Conservation (phyloP, 2,888 invertebrate genomes). For the Drosophila anomalata region DNA sequence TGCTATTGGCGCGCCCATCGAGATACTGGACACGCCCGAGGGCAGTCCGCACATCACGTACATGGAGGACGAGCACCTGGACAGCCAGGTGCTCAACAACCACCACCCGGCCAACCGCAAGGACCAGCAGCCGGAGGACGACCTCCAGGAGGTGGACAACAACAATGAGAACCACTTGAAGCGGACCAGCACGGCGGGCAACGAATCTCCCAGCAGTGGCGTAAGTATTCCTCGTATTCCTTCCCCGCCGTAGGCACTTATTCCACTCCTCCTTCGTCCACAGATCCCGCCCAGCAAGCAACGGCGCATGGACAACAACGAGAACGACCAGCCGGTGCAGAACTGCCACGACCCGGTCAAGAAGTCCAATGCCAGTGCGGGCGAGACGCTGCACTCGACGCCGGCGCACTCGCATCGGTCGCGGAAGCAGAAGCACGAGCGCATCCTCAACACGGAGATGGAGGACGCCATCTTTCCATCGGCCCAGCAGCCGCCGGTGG, state of each 20-base stretch:
- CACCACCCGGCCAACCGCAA: constrained; percentile 56
- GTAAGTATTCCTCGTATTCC: constrained; percentile 42
- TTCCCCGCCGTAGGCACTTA: background rate
- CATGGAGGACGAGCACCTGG: constrained; percentile 50
- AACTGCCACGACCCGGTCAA: constrained; percentile 50
- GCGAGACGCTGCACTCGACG: constrained; percentile 30
- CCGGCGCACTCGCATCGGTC: constrained; percentile 67
- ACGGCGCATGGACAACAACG: constrained; percentile 74
- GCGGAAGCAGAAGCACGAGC: constrained; percentile 80
- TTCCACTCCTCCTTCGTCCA: background rate
- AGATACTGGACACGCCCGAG: constrained; percentile 82
- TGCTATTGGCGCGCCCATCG: constrained; percentile 59
- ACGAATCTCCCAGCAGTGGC: constrained; percentile 65
- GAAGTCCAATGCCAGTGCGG: constrained; percentile 29
- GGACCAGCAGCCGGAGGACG: constrained; percentile 5
- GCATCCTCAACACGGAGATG: constrained; percentile 74
- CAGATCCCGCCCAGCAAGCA: constrained; percentile 69
- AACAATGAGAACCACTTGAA: constrained; percentile 65
- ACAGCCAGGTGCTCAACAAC: constrained; percentile 48
- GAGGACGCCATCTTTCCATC: constrained; percentile 63
- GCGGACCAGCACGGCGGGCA: constrained; percentile 47
- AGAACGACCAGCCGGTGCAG: constrained; percentile 62
- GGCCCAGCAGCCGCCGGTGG: constrained; percentile 10
- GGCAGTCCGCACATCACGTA: constrained; percentile 73
- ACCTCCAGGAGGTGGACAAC: constrained; percentile 50